phyloP scores from a whole-genome alignment of 1,140 invertebrate species.

The Pygmarrhopalites habei region DNA sequence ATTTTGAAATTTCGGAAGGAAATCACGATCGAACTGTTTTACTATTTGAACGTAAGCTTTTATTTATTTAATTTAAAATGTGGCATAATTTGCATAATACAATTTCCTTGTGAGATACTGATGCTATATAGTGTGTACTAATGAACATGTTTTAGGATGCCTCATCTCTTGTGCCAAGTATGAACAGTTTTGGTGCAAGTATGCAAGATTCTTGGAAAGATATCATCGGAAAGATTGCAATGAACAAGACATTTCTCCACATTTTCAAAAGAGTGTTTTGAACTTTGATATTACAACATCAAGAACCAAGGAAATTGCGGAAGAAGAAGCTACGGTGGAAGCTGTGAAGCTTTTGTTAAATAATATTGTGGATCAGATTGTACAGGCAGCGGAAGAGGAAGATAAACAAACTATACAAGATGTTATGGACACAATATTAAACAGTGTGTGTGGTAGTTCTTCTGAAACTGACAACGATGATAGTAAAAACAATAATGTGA shows the following conservation, averaged over 20 bases:
- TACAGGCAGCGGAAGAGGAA: constrained; percentile 20
- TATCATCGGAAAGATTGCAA: constrained; percentile 29
- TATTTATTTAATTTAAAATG: too few species aligned
- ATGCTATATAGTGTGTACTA: too few species aligned
- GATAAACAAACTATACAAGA: not conserved
- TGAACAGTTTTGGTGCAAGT: constrained; percentile 39
- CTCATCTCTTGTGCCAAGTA: constrained; percentile 86
- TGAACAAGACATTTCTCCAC: constrained; percentile 6
- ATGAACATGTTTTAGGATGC: too few species aligned
- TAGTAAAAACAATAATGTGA: not conserved
- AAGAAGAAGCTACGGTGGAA: constrained; percentile 27
- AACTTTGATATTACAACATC: constrained; percentile 15
- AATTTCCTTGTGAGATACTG: too few species aligned
- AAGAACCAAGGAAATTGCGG: constrained; percentile 21
- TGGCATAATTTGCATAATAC: too few species aligned
- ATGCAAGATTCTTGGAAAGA: constrained; percentile 42
- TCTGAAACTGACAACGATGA: not conserved
- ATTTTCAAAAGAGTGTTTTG: constrained; percentile 29
- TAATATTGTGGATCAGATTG: constrained; percentile 23
- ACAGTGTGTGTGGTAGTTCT: not conserved
- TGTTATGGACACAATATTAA: not conserved
- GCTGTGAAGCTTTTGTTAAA: constrained; percentile 19
- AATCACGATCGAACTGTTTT: constrained; percentile 78
- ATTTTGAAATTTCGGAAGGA: constrained; percentile 87
- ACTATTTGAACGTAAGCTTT: constrained; percentile 87